Evolutionary conservation across 2,888 invertebrate species (phyloP), one percentile per base, ranked within the genome.

Genomic region (Campaea margaritaria): DNA sequence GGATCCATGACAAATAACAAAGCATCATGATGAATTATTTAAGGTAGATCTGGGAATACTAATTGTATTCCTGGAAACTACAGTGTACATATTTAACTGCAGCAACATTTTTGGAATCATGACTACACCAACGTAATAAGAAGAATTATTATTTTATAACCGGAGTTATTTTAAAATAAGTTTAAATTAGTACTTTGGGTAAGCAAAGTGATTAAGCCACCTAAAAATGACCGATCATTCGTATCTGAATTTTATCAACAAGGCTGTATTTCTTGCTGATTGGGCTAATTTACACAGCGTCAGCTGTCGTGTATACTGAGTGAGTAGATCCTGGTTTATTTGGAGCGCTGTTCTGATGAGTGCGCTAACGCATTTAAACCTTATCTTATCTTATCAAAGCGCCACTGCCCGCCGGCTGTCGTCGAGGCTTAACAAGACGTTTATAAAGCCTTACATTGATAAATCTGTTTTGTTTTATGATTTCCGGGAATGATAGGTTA

Each of bases 371-470:
- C 41, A 59, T 39, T 27, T 21, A 39, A n/a, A 13, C 38, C 28
- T 49, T 55, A 71, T 69, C 70, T 76, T 83, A 85, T 84, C 83
- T 81, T 78, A 81, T 79, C 76, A 56, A 46, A 59, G 69, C 59
- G 71, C 72, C 65, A 64, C 72, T 64, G 70, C 52, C 64, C 58
- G 64, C 54, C 58, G 66, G 64, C 67, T 69, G 67, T 62, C 65
- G 62, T 65, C 67, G 66, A 65, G 63, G 55, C 69, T 72, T 67
- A 68, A 58, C 61, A 60, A 62, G 75, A 78, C 68, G 69, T 78
- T 82, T 83, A 76, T 72, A 76, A 73, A 72, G 56, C 72, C 78
- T 79, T 77, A 65, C 73, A 75, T 74, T 65, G 50, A 56, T 59
- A 63, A 64, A 63, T 62, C 51, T 58, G 51, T 57, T 61, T 59